Evolutionary conservation across 2,888 invertebrate genomes (phyloP).

Genomic region (Iphiclides podalirius): DNA sequence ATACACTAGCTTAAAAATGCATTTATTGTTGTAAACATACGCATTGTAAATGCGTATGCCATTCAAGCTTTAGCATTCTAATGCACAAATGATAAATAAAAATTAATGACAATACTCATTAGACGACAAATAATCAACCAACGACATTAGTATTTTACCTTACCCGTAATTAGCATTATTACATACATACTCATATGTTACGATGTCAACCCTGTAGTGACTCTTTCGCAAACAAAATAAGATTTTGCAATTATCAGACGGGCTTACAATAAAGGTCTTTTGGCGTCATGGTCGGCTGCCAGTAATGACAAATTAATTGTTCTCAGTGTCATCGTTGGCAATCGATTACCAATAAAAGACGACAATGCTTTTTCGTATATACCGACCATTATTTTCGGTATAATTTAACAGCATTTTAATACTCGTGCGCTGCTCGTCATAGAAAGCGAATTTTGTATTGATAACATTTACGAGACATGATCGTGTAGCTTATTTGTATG

Average conservation of each 20-base stretch:
- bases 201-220: neutral
- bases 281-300: constrained; percentile 12
- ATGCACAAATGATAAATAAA: neutral
- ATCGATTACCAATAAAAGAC: neutral
- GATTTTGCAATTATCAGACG: constrained; percentile 14
- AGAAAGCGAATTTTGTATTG: too few relatives aligned
- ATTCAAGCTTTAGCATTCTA: neutral
- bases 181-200: neutral
- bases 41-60: neutral
- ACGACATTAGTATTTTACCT: too few relatives aligned
- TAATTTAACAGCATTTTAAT: too few relatives aligned
- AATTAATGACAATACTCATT: neutral
- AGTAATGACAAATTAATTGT: constrained; percentile 11
- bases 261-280: constrained; percentile 17
- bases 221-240: constrained; percentile 10
- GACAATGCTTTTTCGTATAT: too few relatives aligned
- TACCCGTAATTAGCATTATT: constrained; percentile 15
- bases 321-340: constrained; percentile 10
- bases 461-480: too few relatives aligned
- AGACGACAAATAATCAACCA: neutral
- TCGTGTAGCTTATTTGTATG: too few relatives aligned
- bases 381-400: too few relatives aligned
- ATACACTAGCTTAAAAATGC: too few relatives aligned
- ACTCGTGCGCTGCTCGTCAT: too few relatives aligned
- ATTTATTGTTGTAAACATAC: too few relatives aligned